Evolutionary conservation across 2,888 invertebrate genomes (phyloP).

Genomic region (Lysandra coridon): DNA sequence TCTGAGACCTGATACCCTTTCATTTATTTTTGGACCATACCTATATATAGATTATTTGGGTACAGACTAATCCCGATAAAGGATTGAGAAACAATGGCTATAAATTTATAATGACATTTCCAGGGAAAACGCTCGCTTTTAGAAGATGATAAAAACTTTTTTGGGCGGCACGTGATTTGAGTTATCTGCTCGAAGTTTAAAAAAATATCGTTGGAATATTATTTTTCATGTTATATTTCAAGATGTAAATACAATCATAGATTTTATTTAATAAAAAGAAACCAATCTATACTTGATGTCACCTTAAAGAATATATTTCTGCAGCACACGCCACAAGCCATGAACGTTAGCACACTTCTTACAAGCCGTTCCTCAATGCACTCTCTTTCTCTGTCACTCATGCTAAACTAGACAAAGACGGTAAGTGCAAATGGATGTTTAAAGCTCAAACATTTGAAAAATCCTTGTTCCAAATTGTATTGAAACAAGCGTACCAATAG

Average conservation of each 20-base stretch:
- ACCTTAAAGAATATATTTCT: background rate
- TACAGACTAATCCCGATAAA: constrained; percentile 11
- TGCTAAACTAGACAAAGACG: background rate
- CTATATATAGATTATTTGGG: too few species aligned
- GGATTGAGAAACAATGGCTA: constrained; percentile 16
- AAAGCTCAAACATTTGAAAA: background rate
- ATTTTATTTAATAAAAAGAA: background rate
- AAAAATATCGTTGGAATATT: background rate
- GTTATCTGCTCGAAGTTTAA: background rate
- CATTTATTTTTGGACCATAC: background rate
- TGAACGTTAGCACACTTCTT: background rate
- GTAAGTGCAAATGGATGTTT: background rate
- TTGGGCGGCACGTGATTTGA: background rate
- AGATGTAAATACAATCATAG: background rate
- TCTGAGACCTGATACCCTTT: background rate
- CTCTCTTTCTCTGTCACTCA: background rate
- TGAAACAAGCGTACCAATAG: background rate
- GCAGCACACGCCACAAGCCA: background rate
- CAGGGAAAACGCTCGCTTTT: constrained; percentile 6
- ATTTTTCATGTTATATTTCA: background rate
- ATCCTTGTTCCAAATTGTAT: background rate
- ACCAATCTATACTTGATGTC: background rate
- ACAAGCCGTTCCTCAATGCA: background rate
- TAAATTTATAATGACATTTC: constrained; percentile 22
- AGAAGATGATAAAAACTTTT: background rate